Percentiles rank a stretch among this genome's conserved stretches.
Evolutionary conservation across 1,140 invertebrate genomes (phyloP).

Genomic region (Acromyrmex echinatior): DNA sequence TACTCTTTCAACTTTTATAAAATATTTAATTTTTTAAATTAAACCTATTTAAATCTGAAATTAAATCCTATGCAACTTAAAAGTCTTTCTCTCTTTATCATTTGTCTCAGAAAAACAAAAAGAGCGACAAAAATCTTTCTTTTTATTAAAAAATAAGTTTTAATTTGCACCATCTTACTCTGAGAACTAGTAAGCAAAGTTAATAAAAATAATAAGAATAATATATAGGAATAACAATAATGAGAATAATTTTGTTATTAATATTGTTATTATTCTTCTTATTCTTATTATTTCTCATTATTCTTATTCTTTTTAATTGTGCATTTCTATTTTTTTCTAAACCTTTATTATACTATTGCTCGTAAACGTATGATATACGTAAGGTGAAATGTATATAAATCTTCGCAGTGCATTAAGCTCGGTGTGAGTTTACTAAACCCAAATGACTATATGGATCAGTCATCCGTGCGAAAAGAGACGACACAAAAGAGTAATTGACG

Average conservation of each 20-base stretch:
- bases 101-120: background rate
- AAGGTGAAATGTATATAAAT: background rate
- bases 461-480: background rate
- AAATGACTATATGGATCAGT: conserved; percentile 14
- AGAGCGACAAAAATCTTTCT: background rate
- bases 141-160: background rate
- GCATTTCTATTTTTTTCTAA: background rate
- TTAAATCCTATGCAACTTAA: background rate
- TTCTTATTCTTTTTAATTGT: background rate
- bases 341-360: background rate
- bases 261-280: too few species aligned
- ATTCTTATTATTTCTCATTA: background rate
- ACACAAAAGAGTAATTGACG: conserved; percentile 5
- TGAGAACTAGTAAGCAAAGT: too few species aligned
- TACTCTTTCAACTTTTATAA: background rate
- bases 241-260: too few species aligned
- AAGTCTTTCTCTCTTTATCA: background rate
- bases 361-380: background rate
- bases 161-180: too few species aligned
- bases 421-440: background rate
- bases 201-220: too few species aligned
- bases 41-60: background rate
- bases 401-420: background rate
- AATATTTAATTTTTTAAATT: background rate
- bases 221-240: too few species aligned